Base-by-base conservation (phyloP, 2,888 invertebrate genomes). In the Noctua janthe region DNA sequence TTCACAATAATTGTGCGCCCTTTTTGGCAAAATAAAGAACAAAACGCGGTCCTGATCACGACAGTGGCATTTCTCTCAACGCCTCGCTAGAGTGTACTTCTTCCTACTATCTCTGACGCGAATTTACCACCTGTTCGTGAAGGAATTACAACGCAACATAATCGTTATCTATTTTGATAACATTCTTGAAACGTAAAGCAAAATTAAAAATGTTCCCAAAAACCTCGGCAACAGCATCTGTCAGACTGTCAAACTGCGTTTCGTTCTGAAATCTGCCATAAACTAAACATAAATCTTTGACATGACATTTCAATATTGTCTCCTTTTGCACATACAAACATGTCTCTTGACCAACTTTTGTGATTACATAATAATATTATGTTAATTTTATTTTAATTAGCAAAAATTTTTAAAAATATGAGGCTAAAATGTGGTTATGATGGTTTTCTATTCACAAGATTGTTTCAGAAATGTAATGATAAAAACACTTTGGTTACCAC, bases 111-210 rank as follows among this genome's bases (percentile, higher is more conserved):
- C 88, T 85, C 67, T 89, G 87, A 88, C 83, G 88, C 89, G 89
- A 90, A 87, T 91, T 92, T 87, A 94, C 90, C 91, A 91, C 88
- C 90, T 91, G 91, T 89, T 90, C 85, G 81, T 84, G 71, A 87
- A 85, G 80, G 76, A 90, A 90, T 87, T 91, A 90, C 83, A 92
- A 90, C 88, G 90, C 90, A 92, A 91, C 94, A 93, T 93, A 92
- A 90, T 94, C 94, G 93, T 94, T 95, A 95, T 94, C 95, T 95
- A 94, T 94, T 95, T 94, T 94, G 95, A 94, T 95, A 96, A 94
- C 95, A 94, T 93, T 94, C 91, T 93, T 92, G 90, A 92, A 93
- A 91, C 90, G 89, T 91, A 92, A 92, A 92, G 91, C 91, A 93
- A 93, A 92, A 91, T 91, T 94, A 94, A 92, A 29, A 89, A 83